These are phyloP conservation scores for Barnardius zonarius DNA, from an alignment of 2,113 vertebrate species.

Conservation along the genomic window DNA sequence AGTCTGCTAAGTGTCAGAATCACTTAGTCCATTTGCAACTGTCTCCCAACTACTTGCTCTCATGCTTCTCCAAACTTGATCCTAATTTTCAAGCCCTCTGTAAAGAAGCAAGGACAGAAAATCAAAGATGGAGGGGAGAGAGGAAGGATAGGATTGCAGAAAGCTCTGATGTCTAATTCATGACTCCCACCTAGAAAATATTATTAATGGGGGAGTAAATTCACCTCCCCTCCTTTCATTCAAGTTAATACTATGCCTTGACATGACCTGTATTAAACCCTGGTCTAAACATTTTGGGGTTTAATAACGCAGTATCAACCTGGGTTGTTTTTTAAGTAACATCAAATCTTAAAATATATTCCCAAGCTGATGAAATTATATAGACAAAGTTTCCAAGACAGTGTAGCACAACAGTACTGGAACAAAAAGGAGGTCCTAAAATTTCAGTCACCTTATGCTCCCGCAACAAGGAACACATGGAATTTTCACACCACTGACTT, in stretches of 20 bases:
- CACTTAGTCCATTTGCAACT: neutral
- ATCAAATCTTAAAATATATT: neutral
- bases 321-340: neutral
- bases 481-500: neutral
- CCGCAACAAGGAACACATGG: neutral
- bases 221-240: neutral
- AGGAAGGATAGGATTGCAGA: neutral
- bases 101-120: neutral
- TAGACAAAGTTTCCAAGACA: neutral
- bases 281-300: neutral
- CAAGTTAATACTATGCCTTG: neutral
- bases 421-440: neutral
- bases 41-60: neutral
- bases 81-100: neutral
- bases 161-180: neutral
- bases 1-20: constrained; percentile 12
- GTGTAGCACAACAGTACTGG: neutral
- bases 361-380: neutral
- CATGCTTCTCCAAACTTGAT: neutral
- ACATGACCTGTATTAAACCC: neutral
- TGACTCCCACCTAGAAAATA: neutral
- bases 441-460: neutral
- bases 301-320: neutral
- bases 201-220: neutral
- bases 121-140: fast-evolving